Evolutionary conservation across 2,888 invertebrate species (phyloP), one percentile per base, ranked within the genome.

Genomic region (Orthonychiurus folsomi): DNA sequence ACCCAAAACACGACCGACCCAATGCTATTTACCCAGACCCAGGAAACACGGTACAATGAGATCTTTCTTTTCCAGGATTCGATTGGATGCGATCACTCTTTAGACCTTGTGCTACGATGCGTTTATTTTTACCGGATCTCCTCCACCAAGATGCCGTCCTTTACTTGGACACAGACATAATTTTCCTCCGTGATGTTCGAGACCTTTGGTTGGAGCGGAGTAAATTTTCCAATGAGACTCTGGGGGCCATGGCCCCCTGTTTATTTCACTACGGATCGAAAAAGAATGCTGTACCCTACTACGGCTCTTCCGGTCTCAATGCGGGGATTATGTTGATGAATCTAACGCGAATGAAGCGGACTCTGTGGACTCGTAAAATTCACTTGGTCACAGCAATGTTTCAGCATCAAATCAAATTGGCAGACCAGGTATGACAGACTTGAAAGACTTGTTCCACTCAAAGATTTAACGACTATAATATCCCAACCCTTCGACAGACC

Each of bases 251-350:
- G 63, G 73, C 78, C 9, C 75, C 76, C 1, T 79, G 79, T 66
- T 75, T 77, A 52, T 78, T 78, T 61, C 79, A 79, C 76, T 79
- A 79, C 67, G 77, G 76, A 63, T 60, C 70, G 3, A 70, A 75
- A 28, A 76, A 76, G 65, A 78, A 78, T 28, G 73, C 75, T 52
- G 77, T 79, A 63, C 79, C 79, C 2, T 79, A 73, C 66, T 79
- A 76, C 72, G 78, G 77, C 12, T 68, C 64, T 66, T 63, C 75
- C 74, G 79, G 79, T 47, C 74, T 79, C 3, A 79, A 79, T 69
- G 79, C 79, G 37, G 79, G 79, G 21, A 77, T 79, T 28, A 79
- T 79, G 78, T 71, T 78, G 65, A 78, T 79, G 78, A 78, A 79
- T 66, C 71, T 79, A 54, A 77, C 78, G 0, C 68, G 78, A 24